A percentile compares a stretch with the other conserved stretches of the same genome.
phyloP scores from a whole-genome alignment of 2,113 vertebrate species.

The Rhinoderma darwinii region DNA sequence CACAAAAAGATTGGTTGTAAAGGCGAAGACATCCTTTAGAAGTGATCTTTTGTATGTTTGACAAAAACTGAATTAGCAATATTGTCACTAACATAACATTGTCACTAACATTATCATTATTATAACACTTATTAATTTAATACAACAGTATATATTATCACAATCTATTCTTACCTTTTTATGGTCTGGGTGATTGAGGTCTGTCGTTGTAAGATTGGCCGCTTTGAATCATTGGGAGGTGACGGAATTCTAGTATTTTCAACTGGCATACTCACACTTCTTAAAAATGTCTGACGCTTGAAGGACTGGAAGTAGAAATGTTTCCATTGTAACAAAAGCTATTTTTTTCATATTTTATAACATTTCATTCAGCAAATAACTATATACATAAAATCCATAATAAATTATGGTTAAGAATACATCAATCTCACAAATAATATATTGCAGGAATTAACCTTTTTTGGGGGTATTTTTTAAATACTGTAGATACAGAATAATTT shows the following conservation, averaged over 20 bases:
- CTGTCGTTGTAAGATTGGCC: constrained; percentile 86
- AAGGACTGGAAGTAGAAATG: constrained; percentile 71
- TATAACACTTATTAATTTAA: background rate
- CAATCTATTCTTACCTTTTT: constrained; percentile 80
- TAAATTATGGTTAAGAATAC: background rate
- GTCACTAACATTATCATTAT: too few species aligned
- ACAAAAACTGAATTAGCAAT: too few species aligned
- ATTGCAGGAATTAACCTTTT: background rate
- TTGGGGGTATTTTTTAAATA: background rate
- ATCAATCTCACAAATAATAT: background rate
- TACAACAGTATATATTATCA: background rate
- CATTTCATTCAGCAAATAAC: background rate
- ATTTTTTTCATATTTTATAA: background rate
- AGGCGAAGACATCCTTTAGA: background rate
- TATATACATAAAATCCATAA: background rate
- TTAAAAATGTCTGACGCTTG: constrained; percentile 86
- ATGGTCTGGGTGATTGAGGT: constrained; percentile 98
- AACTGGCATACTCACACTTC: constrained; percentile 92
- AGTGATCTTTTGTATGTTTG: background rate
- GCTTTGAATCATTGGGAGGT: constrained; percentile 77
- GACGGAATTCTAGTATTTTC: constrained; percentile 84
- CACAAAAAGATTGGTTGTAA: background rate
- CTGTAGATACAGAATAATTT: background rate
- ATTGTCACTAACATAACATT: too few species aligned
- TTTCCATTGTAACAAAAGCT: background rate